phyloP scores from a whole-genome alignment of 2,888 invertebrate genomes.

The Philereme transversata region DNA sequence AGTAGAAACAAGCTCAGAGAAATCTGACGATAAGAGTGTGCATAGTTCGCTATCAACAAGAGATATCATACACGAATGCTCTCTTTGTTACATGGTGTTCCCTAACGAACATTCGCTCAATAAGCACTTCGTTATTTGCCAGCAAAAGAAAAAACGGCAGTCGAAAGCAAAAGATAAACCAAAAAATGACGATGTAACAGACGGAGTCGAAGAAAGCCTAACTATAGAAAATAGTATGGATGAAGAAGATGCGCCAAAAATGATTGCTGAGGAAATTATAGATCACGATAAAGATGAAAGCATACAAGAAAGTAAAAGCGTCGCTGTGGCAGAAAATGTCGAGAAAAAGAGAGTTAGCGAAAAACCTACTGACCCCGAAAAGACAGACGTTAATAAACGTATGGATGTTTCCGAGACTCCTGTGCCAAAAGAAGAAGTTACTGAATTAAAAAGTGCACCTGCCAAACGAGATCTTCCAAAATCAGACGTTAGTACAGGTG shows the following conservation, averaged over 20 bases:
- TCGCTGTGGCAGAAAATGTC: constrained; percentile 22
- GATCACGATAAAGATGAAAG: constrained; percentile 15
- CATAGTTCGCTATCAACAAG: constrained; percentile 72
- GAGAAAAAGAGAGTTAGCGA: constrained; percentile 32
- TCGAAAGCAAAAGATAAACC: constrained; percentile 54
- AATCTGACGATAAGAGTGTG: constrained; percentile 74
- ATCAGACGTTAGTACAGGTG: constrained; percentile 30
- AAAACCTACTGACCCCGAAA: constrained; percentile 18
- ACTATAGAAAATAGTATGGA: constrained; percentile 34
- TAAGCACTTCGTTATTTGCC: constrained; percentile 71
- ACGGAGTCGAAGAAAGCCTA: constrained; percentile 32
- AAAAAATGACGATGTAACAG: constrained; percentile 38
- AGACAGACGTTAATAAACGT: constrained; percentile 1
- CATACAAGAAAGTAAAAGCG: constrained; percentile 13
- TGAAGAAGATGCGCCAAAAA: constrained; percentile 36
- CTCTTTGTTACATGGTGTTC: constrained; percentile 81
- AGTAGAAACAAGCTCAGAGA: constrained; percentile 69
- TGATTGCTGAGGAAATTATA: constrained; percentile 33
- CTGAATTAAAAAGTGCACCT: constrained; percentile 34
- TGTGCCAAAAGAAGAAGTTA: constrained; percentile 30
- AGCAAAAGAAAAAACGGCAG: constrained; percentile 69
- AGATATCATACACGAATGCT: constrained; percentile 81
- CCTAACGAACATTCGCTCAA: constrained; percentile 79
- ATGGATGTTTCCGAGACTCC: constrained; percentile 35
- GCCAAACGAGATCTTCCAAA: constrained; percentile 36